These are phyloP conservation scores for Zygaena filipendulae DNA, from an alignment of 2,888 invertebrate genomes.

Conservation along the genomic window DNA sequence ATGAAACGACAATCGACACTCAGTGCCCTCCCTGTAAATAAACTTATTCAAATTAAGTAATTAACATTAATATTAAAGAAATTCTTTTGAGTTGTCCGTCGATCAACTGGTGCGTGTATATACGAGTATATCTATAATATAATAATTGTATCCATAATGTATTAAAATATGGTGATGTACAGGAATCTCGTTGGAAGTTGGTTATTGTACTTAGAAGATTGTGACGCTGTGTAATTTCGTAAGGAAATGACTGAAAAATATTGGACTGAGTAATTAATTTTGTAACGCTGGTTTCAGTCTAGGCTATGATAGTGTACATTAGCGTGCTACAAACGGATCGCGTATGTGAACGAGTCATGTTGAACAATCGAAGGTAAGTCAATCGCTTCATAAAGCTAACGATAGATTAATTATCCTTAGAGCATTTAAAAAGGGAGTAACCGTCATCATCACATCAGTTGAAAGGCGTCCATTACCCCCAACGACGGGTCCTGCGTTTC, in stretches of 20 bases:
- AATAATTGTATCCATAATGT: no score
- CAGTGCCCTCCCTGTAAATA: slow-evolving; percentile 25
- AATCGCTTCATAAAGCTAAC: no score
- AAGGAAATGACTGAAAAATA: slow-evolving; percentile 64
- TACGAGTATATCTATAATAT: no score
- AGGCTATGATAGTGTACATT: slow-evolving; percentile 60
- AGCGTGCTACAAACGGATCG: slow-evolving; percentile 59
- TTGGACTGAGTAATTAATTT: slow-evolving; percentile 65
- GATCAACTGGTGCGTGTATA: no score
- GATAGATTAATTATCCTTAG: no score
- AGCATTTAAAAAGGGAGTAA: no score
- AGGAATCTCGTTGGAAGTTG: slow-evolving; percentile 31
- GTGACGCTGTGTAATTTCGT: slow-evolving; percentile 55
- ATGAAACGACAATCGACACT: no score
- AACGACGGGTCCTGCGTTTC: no score
- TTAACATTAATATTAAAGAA: slow-evolving; percentile 24
- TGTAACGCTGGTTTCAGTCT: slow-evolving; percentile 57
- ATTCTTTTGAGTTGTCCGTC: slow-evolving; percentile 14
- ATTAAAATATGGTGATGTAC: slow-evolving; percentile 20
- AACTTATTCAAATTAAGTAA: slow-evolving; percentile 32
- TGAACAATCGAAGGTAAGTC: no score
- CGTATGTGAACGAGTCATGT: no score
- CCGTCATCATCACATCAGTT: no score
- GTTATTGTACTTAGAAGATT: slow-evolving; percentile 54
- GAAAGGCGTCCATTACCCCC: no score